Conservation (phyloP, 2,797 vertebrate genomes). For the Rhinoraja longicauda region DNA sequence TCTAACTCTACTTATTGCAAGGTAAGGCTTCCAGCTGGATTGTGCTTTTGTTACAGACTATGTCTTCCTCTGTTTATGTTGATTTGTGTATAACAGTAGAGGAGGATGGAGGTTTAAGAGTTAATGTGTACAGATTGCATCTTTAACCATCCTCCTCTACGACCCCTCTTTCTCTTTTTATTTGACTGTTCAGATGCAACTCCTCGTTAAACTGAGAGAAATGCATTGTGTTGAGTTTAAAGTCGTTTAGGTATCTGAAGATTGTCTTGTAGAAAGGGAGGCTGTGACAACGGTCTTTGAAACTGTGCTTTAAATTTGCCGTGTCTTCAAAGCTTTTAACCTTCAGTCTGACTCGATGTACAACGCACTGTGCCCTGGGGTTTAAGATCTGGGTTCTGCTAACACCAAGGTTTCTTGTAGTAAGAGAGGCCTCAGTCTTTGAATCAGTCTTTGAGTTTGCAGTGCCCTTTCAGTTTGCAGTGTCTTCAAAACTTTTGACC, state of each 20-base stretch:
- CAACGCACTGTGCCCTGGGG: neutral
- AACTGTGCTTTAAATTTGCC: neutral
- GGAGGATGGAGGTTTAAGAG: no score
- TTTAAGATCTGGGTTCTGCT: no score
- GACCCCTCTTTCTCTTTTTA: neutral
- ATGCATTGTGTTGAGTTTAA: neutral
- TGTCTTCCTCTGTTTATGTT: neutral
- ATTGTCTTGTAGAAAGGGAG: neutral
- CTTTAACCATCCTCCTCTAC: no score
- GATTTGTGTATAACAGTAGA: no score
- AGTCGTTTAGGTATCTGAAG: neutral
- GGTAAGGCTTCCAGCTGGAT: neutral
- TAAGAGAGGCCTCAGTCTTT: neutral
- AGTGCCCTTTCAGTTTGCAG: neutral
- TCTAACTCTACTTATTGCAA: conserved; percentile 24
- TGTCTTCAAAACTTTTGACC: neutral
- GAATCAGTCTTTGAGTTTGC: neutral
- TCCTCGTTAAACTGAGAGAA: neutral
- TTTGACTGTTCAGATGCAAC: neutral
- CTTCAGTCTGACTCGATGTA: neutral
- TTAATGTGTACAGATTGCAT: no score
- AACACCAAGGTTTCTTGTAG: neutral
- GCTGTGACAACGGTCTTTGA: neutral
- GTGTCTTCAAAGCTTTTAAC: neutral
- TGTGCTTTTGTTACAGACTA: neutral